Conservation (phyloP, 2,113 vertebrate genomes). For the Amia ocellicauda region DNA sequence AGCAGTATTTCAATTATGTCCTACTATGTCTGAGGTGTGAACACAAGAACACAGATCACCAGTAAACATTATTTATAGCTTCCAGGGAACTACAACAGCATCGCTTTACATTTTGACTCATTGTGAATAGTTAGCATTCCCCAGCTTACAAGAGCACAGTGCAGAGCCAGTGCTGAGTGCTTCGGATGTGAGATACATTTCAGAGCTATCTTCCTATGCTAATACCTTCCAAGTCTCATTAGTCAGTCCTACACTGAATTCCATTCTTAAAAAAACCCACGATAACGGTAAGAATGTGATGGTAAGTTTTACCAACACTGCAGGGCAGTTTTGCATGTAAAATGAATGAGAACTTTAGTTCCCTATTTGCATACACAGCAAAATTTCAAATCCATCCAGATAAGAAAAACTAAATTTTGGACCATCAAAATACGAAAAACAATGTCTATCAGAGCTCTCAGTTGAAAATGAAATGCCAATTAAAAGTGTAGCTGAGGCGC, state of each 20-base stretch:
- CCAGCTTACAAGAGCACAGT: not conserved
- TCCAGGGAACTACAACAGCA: not conserved
- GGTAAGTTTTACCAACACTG: not conserved
- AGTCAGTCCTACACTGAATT: not conserved
- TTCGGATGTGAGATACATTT: not conserved
- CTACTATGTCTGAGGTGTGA: not conserved
- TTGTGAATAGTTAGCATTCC: not conserved
- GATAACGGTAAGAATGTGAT: not conserved
- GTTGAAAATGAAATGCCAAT: no score
- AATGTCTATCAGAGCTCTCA: no score
- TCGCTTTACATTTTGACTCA: not conserved
- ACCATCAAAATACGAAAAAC: no score
- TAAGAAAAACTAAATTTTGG: not conserved
- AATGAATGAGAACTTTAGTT: not conserved
- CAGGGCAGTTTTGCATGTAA: not conserved
- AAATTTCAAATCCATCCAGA: not conserved
- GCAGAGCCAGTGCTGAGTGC: not conserved
- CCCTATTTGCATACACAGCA: not conserved
- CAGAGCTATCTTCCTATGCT: not conserved
- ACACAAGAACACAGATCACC: no score
- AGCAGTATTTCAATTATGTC: no score
- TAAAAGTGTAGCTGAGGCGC: no score
- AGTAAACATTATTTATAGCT: conserved; percentile 4
- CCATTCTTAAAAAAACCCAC: not conserved
- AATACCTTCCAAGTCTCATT: not conserved